Evolutionary conservation across 1,140 invertebrate species (phyloP), one percentile per base, ranked within the genome.

Genomic region (Tribolium castaneum): DNA sequence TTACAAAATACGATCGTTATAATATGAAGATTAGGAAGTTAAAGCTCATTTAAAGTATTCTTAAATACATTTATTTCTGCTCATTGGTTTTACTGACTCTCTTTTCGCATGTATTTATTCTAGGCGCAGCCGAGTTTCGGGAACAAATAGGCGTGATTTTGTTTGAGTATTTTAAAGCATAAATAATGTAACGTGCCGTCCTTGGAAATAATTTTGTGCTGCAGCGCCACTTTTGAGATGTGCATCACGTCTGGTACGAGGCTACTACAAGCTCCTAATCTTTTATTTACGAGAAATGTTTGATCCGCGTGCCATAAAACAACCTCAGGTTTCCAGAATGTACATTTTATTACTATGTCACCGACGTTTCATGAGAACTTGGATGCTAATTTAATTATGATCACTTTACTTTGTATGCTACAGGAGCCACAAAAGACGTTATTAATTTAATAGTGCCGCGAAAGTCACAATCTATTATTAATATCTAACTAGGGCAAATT

Each of bases 221-320:
- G 25, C 25, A 35, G 10, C 30, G 14, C n/a, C 25, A 39, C 25
- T 66, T 66, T 66, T 35, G 54, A 66, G 10, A 66, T 66, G 59
- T 66, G 59, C 25, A 35, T 34, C 59, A 66, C 59, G 59, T 66
- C 12, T 56, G 71, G 54, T 54, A 73, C 71, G n/a, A 19, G 71
- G 71, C 71, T 39, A 73, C 49, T 73, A 54, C 25, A 66, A 45
- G 14, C 59, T 12, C 50, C 50, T 51, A 56, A 73, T 73, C 71
- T 73, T 73, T 73, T 73, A 73, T 73, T 73, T 73, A 73, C 71
- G 45, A 56, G 49, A 51, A 25, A 73, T 30, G 71, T 56, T 56
- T 73, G 71, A 73, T 73, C 71, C 52, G 50, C 19, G 50, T 56
- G 49, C 49, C 19, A 52, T 73, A 73, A 73, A 73, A 66, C 59